These are phyloP conservation scores for Prionace glauca DNA, from an alignment of 2,797 vertebrate species.

Conservation along the genomic window DNA sequence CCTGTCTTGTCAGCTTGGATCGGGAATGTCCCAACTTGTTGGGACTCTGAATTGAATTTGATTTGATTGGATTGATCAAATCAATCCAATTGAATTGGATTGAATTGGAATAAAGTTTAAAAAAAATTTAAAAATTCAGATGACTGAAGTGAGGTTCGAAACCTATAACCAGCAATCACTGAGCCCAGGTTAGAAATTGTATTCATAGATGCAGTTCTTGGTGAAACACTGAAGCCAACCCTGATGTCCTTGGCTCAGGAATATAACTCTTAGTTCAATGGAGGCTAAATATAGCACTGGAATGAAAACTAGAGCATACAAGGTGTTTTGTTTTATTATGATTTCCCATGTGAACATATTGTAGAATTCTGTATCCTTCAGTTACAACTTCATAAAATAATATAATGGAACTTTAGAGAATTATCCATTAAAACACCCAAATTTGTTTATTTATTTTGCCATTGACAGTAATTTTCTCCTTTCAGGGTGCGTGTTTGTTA, in stretches of 20 bases:
- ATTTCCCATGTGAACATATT: background rate
- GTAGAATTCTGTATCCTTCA: background rate
- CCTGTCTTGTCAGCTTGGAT: too few relatives aligned
- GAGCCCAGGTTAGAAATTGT: background rate
- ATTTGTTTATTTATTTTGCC: background rate
- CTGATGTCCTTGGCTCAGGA: background rate
- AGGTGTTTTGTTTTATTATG: background rate
- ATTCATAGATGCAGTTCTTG: background rate
- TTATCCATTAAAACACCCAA: background rate
- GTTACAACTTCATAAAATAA: background rate
- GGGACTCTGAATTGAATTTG: too few relatives aligned
- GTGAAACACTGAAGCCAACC: background rate
- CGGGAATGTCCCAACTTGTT: too few relatives aligned
- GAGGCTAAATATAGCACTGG: background rate
- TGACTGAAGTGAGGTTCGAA: background rate
- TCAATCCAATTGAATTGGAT: too few relatives aligned
- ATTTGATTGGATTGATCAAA: too few relatives aligned
- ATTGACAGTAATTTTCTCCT: background rate
- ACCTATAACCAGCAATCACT: background rate
- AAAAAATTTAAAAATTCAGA: background rate
- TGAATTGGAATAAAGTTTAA: too few relatives aligned
- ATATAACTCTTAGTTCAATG: background rate
- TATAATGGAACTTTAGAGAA: background rate
- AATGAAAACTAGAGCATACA: background rate
- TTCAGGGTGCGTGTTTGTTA: background rate